These are phyloP conservation scores for Cacoxenus indagator DNA, from an alignment of 2,888 invertebrate genomes.

Conservation along the genomic window DNA sequence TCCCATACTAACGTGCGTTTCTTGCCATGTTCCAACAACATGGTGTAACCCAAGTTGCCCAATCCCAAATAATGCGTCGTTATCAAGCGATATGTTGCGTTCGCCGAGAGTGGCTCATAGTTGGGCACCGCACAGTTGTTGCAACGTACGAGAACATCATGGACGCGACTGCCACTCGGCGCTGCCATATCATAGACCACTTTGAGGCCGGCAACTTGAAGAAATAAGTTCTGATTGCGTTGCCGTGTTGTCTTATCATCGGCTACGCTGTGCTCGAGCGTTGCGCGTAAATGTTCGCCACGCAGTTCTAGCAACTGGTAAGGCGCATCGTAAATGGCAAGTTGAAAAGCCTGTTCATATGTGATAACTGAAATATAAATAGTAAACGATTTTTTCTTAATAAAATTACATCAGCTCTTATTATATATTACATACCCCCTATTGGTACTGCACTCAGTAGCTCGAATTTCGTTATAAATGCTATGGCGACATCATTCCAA, in stretches of 20 bases:
- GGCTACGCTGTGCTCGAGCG: constrained; percentile 31
- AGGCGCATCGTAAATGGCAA: constrained; percentile 29
- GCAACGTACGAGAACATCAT: constrained; percentile 74
- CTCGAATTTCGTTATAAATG: constrained; percentile 29
- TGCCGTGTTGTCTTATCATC: constrained; percentile 14
- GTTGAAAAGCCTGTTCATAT: constrained; percentile 27
- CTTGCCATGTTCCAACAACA: constrained; percentile 59
- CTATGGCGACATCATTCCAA: constrained; percentile 33
- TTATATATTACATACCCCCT: constrained; percentile 22
- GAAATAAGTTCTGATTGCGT: constrained; percentile 22
- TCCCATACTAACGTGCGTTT: constrained; percentile 44
- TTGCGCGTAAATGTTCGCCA: constrained; percentile 27
- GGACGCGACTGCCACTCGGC: constrained; percentile 74
- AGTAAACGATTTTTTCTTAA: background rate
- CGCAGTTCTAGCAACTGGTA: constrained; percentile 26
- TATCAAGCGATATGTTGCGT: constrained; percentile 75
- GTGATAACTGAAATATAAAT: constrained; percentile 27
- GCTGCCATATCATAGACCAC: constrained; percentile 73
- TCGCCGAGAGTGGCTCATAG: constrained; percentile 73
- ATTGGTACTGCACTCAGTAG: constrained; percentile 17
- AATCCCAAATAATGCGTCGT: constrained; percentile 74
- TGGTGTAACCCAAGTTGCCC: constrained; percentile 78
- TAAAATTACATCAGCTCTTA: background rate
- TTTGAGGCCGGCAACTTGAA: constrained; percentile 74
- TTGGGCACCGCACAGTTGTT: constrained; percentile 75